Evolutionary conservation across 1,140 invertebrate genomes (phyloP).

Genomic region (Scylla paramamosain): DNA sequence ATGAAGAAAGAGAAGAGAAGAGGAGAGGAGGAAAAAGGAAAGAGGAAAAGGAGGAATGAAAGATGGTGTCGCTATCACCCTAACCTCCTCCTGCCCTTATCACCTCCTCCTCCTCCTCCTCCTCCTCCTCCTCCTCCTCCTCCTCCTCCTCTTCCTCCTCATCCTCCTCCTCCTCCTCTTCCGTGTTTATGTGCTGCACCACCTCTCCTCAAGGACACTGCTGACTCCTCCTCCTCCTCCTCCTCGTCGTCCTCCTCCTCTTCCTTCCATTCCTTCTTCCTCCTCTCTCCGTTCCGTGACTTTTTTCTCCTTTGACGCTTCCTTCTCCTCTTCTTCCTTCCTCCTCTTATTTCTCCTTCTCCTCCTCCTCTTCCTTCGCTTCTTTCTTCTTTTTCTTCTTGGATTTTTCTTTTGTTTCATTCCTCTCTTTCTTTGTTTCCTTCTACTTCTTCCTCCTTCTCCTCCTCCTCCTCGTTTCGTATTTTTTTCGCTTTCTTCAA

Average conservation of each 20-base stretch:
- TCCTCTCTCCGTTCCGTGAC: neutral
- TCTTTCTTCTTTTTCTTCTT: no score
- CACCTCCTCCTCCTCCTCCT: neutral
- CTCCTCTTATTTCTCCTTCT: no score
- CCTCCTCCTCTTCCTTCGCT: no score
- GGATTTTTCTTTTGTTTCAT: neutral
- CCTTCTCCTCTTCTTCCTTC: no score
- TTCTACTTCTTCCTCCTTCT: neutral
- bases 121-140: neutral
- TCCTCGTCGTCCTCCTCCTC: neutral
- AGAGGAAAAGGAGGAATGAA: neutral
- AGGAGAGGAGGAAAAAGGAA: no score
- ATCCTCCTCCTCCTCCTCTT: no score
- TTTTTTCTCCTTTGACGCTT: no score
- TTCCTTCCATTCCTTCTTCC: neutral
- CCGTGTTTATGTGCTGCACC: no score
- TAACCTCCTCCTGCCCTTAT: neutral
- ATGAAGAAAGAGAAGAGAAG: neutral
- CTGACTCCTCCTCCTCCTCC: no score
- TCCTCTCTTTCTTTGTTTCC: neutral
- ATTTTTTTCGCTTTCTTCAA: no score
- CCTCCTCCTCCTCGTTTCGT: neutral
- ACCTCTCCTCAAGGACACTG: no score
- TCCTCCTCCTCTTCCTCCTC: no score
- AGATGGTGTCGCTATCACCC: neutral